A percentile compares a stretch with the other conserved stretches of the same genome.
phyloP scores from a whole-genome alignment of 2,888 invertebrate species.

The Pteria penguin region DNA sequence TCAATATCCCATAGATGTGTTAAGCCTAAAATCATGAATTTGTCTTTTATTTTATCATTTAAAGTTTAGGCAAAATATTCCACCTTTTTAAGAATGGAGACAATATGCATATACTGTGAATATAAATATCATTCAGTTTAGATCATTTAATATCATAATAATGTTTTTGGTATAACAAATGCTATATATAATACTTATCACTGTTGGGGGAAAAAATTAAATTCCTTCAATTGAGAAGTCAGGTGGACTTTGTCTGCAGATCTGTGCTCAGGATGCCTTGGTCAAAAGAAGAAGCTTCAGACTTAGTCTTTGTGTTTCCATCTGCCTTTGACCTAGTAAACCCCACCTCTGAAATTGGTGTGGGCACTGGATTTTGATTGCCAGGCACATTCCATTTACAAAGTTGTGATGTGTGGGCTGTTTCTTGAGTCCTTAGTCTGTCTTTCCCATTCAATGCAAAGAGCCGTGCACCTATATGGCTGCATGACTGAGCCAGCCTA shows the following conservation, averaged over 20 bases:
- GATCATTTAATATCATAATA: too few relatives aligned
- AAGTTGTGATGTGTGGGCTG: neutral
- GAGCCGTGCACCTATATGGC: constrained; percentile 12
- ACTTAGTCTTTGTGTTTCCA: neutral
- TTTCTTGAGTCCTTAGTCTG: neutral
- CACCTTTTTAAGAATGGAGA: too few relatives aligned
- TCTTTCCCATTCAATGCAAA: constrained; percentile 1
- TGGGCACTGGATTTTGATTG: neutral
- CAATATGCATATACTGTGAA: too few relatives aligned
- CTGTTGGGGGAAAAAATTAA: constrained; percentile 13
- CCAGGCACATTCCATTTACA: neutral
- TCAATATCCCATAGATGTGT: constrained; percentile 26
- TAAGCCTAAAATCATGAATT: constrained; percentile 18
- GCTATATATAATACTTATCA: too few relatives aligned
- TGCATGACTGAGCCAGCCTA: too few relatives aligned
- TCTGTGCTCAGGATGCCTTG: constrained; percentile 18
- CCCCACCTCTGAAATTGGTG: neutral
- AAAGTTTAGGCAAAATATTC: too few relatives aligned
- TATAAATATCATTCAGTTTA: too few relatives aligned
- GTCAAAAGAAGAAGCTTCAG: too few relatives aligned
- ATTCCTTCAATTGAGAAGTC: neutral
- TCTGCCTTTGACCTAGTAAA: neutral
- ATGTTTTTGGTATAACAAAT: too few relatives aligned
- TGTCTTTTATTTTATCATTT: too few relatives aligned
- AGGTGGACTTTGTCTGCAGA: neutral